Conservation (phyloP, 2,113 vertebrate species). For the Pelusios castaneus region DNA sequence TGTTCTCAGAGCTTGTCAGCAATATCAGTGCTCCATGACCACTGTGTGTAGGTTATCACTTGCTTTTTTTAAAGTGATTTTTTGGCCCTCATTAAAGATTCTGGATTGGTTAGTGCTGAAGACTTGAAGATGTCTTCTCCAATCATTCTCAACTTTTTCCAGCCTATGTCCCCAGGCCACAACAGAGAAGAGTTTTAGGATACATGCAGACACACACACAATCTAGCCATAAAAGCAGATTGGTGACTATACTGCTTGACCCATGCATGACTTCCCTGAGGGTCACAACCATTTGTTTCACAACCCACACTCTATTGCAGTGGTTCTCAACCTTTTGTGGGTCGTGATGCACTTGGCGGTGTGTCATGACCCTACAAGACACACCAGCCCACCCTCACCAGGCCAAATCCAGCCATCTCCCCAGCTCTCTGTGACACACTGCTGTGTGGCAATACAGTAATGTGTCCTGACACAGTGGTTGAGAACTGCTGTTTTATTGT, state of each 20-base stretch:
- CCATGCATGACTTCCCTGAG: background rate
- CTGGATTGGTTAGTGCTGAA: conserved; percentile 39
- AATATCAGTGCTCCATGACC: conserved; percentile 26
- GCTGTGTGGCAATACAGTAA: too few species aligned
- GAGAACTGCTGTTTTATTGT: too few species aligned
- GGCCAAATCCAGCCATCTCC: too few species aligned
- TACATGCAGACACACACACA: background rate
- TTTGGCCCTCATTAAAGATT: background rate
- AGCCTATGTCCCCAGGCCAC: conserved; percentile 3
- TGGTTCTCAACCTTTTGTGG: too few species aligned
- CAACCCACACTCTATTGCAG: conserved; percentile 1
- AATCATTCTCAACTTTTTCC: conserved; percentile 39
- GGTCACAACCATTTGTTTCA: background rate
- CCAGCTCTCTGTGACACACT: too few species aligned
- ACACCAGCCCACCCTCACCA: too few species aligned
- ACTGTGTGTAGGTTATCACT: conserved; percentile 35
- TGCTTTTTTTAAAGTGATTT: conserved; percentile 22
- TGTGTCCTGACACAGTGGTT: too few species aligned
- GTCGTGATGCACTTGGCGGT: too few species aligned
- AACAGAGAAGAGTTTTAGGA: conserved; percentile 26
- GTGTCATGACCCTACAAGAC: too few species aligned
- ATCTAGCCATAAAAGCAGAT: conserved; percentile 50
- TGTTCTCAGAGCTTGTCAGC: conserved; percentile 21
- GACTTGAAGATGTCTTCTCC: background rate
- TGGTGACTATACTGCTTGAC: conserved; percentile 18